Base-by-base conservation (phyloP, 2,888 invertebrate species). In the Polydrusus pterygomalis region DNA sequence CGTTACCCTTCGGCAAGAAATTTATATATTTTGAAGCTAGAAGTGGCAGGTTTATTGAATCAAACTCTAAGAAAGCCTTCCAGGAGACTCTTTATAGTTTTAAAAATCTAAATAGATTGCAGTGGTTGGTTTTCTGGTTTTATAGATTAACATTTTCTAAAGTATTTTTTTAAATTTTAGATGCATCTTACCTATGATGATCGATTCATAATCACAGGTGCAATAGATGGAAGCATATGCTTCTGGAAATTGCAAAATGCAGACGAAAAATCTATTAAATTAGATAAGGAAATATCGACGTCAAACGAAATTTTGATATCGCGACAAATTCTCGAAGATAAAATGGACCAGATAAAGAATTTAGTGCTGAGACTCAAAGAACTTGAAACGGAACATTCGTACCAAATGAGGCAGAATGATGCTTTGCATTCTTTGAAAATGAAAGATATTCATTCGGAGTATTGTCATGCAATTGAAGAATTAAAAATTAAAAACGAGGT, bases 241-340 rank as follows among this genome's bases (percentile, higher is more conserved):
- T 89, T 98, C 76, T 97, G 97, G 97, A 92, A 93, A 81, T 86
- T 97, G 75, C 90, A 92, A 1, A 95, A 95, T 82, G 91, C 91
- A 7, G 94, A 94, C 65, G 92, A 91, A n/a, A 91, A 92, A 87
- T 90, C 93, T 0, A 90, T 94, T 10, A 91, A 92, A 63, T 86
- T 94, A 43, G 95, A 95, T 81, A 92, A 93, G 84, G 95, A 96
- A 80, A 91, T 95, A 72, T 88, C 92, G 5, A 92, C 93, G 82
- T 93, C 94, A 0, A 93, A 93, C 79, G 96, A 97, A 86, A 93
- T 97, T 78, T 89, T 97, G 67, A 95, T 97, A 79, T 93, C 95
- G 38, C 93, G 92, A 68, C 89, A 88, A 56, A 93, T 96, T 83
- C 89, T 97, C 40, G 93, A 94, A 81, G 95, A 96, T 70, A 97